Evolutionary conservation across 2,113 vertebrate species (phyloP), one percentile per base, ranked within the genome.

Genomic region (Cyprinodon brontotheroides): DNA sequence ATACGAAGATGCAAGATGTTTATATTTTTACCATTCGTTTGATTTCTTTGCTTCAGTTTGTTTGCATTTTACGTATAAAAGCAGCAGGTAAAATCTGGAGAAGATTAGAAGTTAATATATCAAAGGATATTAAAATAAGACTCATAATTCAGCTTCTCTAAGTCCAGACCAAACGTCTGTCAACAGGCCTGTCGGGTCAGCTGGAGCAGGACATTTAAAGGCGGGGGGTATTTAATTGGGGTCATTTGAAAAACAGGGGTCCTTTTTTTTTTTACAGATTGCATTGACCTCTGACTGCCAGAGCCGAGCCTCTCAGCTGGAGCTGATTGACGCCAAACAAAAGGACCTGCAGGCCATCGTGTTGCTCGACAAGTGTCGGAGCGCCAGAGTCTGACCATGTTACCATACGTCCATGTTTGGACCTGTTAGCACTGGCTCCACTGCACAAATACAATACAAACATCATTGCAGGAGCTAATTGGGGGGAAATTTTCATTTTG

Each of bases 181-280:
- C 37, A 22, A 10, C 22, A 48, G 41, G n/a, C 43, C 4, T 1
- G 4, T 69, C 61, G 7, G 62, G 62, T 86, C 79, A 74, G 10
- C 72, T 20, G 61, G 15, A 37, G 43, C 15, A 71, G 57, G 61
- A 71, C 41, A 77, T 48, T 12, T n/a, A 11, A 20, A 38, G 61
- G 41, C 8, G n/a, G 74, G 63, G 69, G 63, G 59, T 45, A 11
- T 77, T 83, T 85, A 78, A 87, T 86, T 83, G 63, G 75, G 67
- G 85, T 91, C 92, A 92, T 92, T 86, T 89, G 89, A 86, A 89
- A 87, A 90, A 92, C 86, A 84, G 91, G 81, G 72, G 74, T 73
- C 29, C 39, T 57, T 72, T 45, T 85, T 70, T 86, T 61, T 86
- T 74, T 78, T 61, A 81, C 79, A 80, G 79, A 77, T 39, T 47